Evolutionary conservation across 2,113 vertebrate genomes (phyloP).

Genomic region (Engraulis encrasicolus): DNA sequence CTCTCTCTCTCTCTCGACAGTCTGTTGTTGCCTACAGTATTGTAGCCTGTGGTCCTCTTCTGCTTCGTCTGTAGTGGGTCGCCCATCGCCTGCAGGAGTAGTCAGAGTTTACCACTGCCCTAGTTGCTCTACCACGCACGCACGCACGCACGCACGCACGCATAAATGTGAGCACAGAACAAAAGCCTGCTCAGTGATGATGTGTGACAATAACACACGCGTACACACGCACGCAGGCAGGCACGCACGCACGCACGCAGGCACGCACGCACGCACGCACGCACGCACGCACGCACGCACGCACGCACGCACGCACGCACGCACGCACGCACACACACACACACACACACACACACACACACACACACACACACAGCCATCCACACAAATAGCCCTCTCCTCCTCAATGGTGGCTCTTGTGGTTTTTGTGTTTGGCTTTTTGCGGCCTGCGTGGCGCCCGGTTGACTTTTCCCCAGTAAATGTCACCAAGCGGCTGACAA

Average conservation of each 20-base stretch:
- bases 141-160: neutral
- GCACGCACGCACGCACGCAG: constrained; percentile 55
- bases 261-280: constrained; percentile 19
- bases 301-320: neutral
- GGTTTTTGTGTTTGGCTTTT: too few relatives aligned
- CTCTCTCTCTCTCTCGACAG: too few relatives aligned
- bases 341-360: neutral
- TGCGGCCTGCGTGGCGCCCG: too few relatives aligned
- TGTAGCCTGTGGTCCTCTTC: constrained; percentile 42
- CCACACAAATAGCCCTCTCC: neutral
- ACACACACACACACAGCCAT: neutral
- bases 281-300: neutral
- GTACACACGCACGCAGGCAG: neutral
- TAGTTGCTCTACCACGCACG: constrained; percentile 30
- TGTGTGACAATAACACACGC: too few relatives aligned
- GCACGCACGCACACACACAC: neutral
- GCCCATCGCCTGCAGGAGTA: constrained; percentile 40
- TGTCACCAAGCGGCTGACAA: too few relatives aligned
- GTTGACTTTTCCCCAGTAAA: too few relatives aligned
- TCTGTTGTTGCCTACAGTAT: too few relatives aligned
- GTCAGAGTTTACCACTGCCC: constrained; percentile 53
- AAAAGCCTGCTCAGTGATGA: too few relatives aligned
- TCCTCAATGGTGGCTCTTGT: too few relatives aligned
- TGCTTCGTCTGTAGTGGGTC: neutral
- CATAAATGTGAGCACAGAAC: too few relatives aligned